A percentile compares a stretch with the other conserved stretches of the same genome.
These are phyloP conservation scores for Luehdorfia chinensis DNA, from an alignment of 1,140 invertebrate genomes.

Conservation along the genomic window DNA sequence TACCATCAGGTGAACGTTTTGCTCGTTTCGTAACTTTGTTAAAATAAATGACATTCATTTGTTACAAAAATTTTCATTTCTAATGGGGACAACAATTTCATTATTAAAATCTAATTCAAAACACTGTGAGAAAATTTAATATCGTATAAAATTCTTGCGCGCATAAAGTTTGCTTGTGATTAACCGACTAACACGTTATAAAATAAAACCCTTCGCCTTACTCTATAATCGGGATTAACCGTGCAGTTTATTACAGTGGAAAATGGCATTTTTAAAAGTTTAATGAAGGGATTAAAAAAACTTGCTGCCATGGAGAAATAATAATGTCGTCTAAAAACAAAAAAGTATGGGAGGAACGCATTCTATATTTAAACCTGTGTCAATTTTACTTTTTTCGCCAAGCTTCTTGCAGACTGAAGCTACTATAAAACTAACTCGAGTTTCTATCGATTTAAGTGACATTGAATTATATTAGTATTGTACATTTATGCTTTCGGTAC, in stretches of 20 bases:
- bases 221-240: conserved; percentile 13
- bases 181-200: conserved; percentile 14
- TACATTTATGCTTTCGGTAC: too few relatives aligned
- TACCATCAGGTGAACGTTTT: too few relatives aligned
- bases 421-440: conserved; percentile 8
- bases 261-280: conserved; percentile 17
- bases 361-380: conserved; percentile 42
- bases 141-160: too few relatives aligned
- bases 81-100: too few relatives aligned
- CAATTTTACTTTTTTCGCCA: conserved; percentile 34
- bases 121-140: too few relatives aligned
- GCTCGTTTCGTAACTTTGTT: too few relatives aligned
- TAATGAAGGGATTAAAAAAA: conserved; percentile 5
- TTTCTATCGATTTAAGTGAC: conserved; percentile 5
- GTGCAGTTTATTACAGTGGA: conserved; percentile 11
- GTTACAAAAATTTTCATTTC: too few relatives aligned
- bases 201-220: conserved; percentile 7
- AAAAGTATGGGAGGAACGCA: conserved; percentile 24
- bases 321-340: conserved; percentile 32
- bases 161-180: conserved; percentile 6
- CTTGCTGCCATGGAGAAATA: conserved; percentile 26
- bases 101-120: too few relatives aligned
- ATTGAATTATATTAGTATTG: too few relatives aligned
- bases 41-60: too few relatives aligned
- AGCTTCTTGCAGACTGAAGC: not conserved